Percentiles rank a stretch among this genome's conserved stretches.
These are phyloP conservation scores for Sphaerophoria taeniata DNA, from an alignment of 2,888 invertebrate species.

Conservation along the genomic window DNA sequence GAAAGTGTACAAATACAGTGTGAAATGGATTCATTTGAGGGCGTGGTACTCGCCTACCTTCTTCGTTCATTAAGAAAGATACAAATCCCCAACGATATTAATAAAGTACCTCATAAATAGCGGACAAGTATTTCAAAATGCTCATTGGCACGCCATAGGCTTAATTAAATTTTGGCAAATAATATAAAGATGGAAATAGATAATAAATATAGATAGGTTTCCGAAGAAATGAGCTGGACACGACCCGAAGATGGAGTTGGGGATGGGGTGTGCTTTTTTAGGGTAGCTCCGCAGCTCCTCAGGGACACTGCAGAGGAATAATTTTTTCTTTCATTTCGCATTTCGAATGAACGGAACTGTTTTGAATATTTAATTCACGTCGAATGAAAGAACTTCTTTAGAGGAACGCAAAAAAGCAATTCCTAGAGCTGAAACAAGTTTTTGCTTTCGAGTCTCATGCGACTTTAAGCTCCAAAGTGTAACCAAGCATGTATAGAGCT, in stretches of 20 bases:
- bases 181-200: slow-evolving; percentile 15
- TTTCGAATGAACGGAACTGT: slow-evolving; percentile 16
- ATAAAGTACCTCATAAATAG: slow-evolving; percentile 47
- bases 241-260: not conserved
- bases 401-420: slow-evolving; percentile 3
- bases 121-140: slow-evolving; percentile 2
- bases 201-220: slow-evolving; percentile 52
- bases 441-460: slow-evolving; percentile 18
- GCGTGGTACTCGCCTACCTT: slow-evolving; percentile 53
- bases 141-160: slow-evolving; percentile 51
- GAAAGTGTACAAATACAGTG: slow-evolving; percentile 55
- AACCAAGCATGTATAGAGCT: slow-evolving; percentile 46
- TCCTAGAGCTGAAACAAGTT: slow-evolving; percentile 52
- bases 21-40: slow-evolving; percentile 65
- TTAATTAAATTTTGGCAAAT: slow-evolving; percentile 65
- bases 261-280: slow-evolving; percentile 14
- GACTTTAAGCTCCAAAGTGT: slow-evolving; percentile 47
- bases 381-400: slow-evolving; percentile 38
- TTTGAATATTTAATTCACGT: slow-evolving; percentile 55
- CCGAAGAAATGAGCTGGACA: slow-evolving; percentile 5
- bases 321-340: slow-evolving; percentile 22
- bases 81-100: slow-evolving; percentile 31
- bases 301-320: slow-evolving; percentile 19
- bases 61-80: slow-evolving; percentile 19
- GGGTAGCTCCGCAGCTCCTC: slow-evolving; percentile 19